Percentiles rank a stretch among this genome's conserved stretches.
These are phyloP conservation scores for Dolichopus griseipennis DNA, from an alignment of 2,888 invertebrate species.

Conservation along the genomic window DNA sequence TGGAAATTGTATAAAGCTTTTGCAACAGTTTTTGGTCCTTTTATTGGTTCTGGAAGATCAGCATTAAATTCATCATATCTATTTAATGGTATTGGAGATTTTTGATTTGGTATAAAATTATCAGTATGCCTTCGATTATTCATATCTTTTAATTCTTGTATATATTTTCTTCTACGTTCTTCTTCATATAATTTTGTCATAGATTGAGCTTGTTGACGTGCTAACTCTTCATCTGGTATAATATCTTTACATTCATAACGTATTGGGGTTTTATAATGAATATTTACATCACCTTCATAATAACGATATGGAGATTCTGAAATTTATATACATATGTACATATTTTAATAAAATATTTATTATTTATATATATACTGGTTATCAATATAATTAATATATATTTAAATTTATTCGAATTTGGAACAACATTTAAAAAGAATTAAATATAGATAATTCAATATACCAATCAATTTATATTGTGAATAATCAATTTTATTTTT, in stretches of 20 bases:
- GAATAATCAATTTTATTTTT: no score
- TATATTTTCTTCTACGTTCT: constrained; percentile 80
- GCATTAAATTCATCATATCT: constrained; percentile 83
- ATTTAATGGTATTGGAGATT: constrained; percentile 84
- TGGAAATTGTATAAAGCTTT: constrained; percentile 85
- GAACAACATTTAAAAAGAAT: no score
- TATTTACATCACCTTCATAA: constrained; percentile 87
- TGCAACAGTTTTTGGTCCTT: constrained; percentile 61
- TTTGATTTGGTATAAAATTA: constrained; percentile 86
- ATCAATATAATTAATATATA: no score
- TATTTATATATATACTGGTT: no score
- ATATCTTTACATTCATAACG: constrained; percentile 78
- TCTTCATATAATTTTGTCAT: constrained; percentile 86
- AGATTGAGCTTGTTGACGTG: constrained; percentile 77
- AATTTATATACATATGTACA: constrained; percentile 11
- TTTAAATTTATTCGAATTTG: no score
- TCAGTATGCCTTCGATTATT: constrained; percentile 89
- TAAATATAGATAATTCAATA: no score
- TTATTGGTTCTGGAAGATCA: constrained; percentile 46
- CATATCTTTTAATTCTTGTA: constrained; percentile 89
- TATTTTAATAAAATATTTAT: no score
- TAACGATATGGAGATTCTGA: constrained; percentile 80
- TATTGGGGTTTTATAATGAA: constrained; percentile 84
- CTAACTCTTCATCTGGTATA: constrained; percentile 81
- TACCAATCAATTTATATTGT: no score